Percentiles rank a stretch among this genome's conserved stretches.
phyloP scores from a whole-genome alignment of 2,888 invertebrate species.

The Drosophila parthenogenetica region DNA sequence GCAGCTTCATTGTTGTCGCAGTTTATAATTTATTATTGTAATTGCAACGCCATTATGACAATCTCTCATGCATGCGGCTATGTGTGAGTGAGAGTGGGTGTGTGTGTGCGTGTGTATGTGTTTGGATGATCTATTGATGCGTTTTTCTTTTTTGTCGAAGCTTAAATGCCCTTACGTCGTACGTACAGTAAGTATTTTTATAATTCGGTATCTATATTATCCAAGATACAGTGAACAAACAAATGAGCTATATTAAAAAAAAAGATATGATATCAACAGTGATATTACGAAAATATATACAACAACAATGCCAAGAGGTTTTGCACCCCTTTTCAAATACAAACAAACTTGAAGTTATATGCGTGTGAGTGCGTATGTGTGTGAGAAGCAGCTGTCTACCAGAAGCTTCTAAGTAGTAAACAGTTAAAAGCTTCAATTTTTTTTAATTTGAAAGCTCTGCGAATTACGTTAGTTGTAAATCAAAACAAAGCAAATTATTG shows the following conservation, averaged over 20 bases:
- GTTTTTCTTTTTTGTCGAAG: slow-evolving; percentile 13
- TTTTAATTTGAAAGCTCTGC: background rate
- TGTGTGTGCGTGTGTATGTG: slow-evolving; percentile 2
- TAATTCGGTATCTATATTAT: slow-evolving; percentile 4
- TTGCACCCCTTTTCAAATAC: background rate
- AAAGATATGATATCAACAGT: slow-evolving; percentile 38
- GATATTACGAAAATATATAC: slow-evolving; percentile 29
- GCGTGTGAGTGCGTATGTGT: background rate
- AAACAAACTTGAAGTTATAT: background rate
- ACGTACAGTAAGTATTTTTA: slow-evolving; percentile 2
- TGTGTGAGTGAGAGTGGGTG: background rate
- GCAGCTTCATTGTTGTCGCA: slow-evolving; percentile 35
- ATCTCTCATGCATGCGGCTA: slow-evolving; percentile 22
- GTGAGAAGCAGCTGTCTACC: slow-evolving; percentile 19
- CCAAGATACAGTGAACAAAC: slow-evolving; percentile 33
- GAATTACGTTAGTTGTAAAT: slow-evolving; percentile 14
- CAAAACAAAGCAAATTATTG: slow-evolving; percentile 30
- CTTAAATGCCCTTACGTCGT: slow-evolving; percentile 21
- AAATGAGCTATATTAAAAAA: slow-evolving; percentile 8
- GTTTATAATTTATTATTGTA: slow-evolving; percentile 69
- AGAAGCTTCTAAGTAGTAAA: slow-evolving; percentile 42
- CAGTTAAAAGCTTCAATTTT: slow-evolving; percentile 27
- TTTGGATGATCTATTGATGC: slow-evolving; percentile 26
- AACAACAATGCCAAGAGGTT: slow-evolving; percentile 40
- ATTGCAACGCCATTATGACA: slow-evolving; percentile 61